Base-by-base conservation (phyloP, 2,888 invertebrate genomes). In the Scaptomyza tumidula region DNA sequence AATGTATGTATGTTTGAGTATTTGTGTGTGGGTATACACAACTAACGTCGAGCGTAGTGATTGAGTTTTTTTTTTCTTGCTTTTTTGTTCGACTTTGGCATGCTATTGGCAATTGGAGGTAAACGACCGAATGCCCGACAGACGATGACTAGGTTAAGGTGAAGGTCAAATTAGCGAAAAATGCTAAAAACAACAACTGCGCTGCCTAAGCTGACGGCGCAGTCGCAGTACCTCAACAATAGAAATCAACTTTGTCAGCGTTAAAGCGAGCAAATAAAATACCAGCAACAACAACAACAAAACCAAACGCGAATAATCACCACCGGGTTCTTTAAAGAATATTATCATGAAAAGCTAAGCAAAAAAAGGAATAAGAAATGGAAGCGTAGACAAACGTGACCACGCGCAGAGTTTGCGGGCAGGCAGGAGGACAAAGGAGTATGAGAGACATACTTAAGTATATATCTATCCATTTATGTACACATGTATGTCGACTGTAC, bases 121-220 rank as follows among this genome's bases (percentile, higher is more conserved):
- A 91, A 92, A 90, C 86, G 92, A 92, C 92, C 92, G 91, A 91
- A 91, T 89, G 92, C 90, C 92, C 92, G 92, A 90, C 89, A 90
- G 85, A 87, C 87, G 88, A 90, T 91, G 92, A 92, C 92, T 92
- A 91, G 92, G 92, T 92, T 92, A 92, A 92, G 92, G 92, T 92
- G 92, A 92, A 92, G 92, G 92, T 90, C 92, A 92, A 87, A 88
- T 83, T 80, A 80, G 85, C 82, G 56, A 56, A 76, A 81, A 78
- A 74, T 70, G 64, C 68, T 59, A 70, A 62, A 79, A 70, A 54
- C 74, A 53, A 67, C 70, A 65, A 56, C 60, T 59, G 31, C 57
- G 57, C 27, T 49, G 48, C 37, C 48, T 37, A 46, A 41, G 49
- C 46, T 54, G 55, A 44, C 57, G 43, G 46, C 49, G 55, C 49